A percentile compares a stretch with the other conserved stretches of the same genome.
phyloP scores from a whole-genome alignment of 2,888 invertebrate species.

The Nomada hirtipes region DNA sequence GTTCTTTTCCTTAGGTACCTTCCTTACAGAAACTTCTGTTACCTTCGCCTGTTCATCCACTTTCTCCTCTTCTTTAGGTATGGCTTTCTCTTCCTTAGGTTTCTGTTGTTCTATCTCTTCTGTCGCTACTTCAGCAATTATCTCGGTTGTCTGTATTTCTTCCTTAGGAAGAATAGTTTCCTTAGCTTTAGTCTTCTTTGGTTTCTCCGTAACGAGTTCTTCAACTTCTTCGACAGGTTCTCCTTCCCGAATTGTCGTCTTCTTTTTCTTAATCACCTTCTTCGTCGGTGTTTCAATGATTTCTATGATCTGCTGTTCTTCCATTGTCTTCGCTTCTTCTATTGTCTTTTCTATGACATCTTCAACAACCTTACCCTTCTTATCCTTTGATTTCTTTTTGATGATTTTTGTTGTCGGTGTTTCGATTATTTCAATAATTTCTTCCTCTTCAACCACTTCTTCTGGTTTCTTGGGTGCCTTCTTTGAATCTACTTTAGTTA shows the following conservation, averaged over 20 bases:
- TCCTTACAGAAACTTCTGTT: slow-evolving; percentile 76
- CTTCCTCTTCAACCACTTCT: slow-evolving; percentile 61
- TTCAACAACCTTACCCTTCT: slow-evolving; percentile 67
- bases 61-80: slow-evolving; percentile 75
- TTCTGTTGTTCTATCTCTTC: slow-evolving; percentile 59
- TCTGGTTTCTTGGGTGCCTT: slow-evolving; percentile 61
- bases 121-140: slow-evolving; percentile 56
- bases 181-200: slow-evolving; percentile 66
- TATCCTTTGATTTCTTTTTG: slow-evolving; percentile 78
- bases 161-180: slow-evolving; percentile 65
- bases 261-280: slow-evolving; percentile 72
- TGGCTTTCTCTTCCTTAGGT: slow-evolving; percentile 65
- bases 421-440: slow-evolving; percentile 63
- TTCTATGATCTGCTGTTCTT: slow-evolving; percentile 70
- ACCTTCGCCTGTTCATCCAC: slow-evolving; percentile 79
- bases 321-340: slow-evolving; percentile 49
- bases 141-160: slow-evolving; percentile 63
- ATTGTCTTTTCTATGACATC: slow-evolving; percentile 64
- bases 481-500: slow-evolving; percentile 65
- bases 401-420: slow-evolving; percentile 80
- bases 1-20: slow-evolving; percentile 78
- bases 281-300: slow-evolving; percentile 73
- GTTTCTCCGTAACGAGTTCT: slow-evolving; percentile 76
- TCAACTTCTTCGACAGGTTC: slow-evolving; percentile 68
- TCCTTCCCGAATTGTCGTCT: slow-evolving; percentile 61